phyloP scores from a whole-genome alignment of 2,888 invertebrate species.

The Drosophila nr. medialis region DNA sequence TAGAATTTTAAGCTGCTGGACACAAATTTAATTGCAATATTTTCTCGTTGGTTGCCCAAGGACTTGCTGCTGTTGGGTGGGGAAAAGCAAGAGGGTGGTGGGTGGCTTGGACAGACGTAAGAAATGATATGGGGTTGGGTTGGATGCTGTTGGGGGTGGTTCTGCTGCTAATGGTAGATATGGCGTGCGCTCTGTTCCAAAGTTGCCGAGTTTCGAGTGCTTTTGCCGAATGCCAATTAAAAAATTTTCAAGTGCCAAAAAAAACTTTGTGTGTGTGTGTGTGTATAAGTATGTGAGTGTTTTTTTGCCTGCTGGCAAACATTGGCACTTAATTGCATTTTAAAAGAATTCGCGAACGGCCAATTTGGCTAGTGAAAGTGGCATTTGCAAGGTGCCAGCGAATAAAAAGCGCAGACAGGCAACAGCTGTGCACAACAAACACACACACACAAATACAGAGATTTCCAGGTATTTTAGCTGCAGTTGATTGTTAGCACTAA shows the following conservation, averaged over 20 bases:
- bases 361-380: constrained; percentile 77
- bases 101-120: background rate
- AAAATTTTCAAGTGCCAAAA: constrained; percentile 64
- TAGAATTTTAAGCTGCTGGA: constrained; percentile 59
- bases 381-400: constrained; percentile 41
- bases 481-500: constrained; percentile 68
- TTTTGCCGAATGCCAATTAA: constrained; percentile 68
- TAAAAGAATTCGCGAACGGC: constrained; percentile 67
- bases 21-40: constrained; percentile 66
- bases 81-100: background rate
- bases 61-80: constrained; percentile 17
- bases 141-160: background rate
- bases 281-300: constrained; percentile 4
- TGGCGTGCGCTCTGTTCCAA: constrained; percentile 30
- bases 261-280: background rate
- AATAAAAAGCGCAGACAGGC: constrained; percentile 61
- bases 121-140: background rate
- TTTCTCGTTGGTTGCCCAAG: constrained; percentile 31
- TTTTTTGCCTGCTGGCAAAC: constrained; percentile 49
- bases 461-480: constrained; percentile 17
- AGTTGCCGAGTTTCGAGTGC: constrained; percentile 68
- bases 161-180: background rate
- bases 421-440: constrained; percentile 10
- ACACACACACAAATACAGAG: constrained; percentile 7
- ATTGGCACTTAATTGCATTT: constrained; percentile 76